Evolutionary conservation across 2,888 invertebrate species (phyloP).

Genomic region (Hipparchia sbordonii): DNA sequence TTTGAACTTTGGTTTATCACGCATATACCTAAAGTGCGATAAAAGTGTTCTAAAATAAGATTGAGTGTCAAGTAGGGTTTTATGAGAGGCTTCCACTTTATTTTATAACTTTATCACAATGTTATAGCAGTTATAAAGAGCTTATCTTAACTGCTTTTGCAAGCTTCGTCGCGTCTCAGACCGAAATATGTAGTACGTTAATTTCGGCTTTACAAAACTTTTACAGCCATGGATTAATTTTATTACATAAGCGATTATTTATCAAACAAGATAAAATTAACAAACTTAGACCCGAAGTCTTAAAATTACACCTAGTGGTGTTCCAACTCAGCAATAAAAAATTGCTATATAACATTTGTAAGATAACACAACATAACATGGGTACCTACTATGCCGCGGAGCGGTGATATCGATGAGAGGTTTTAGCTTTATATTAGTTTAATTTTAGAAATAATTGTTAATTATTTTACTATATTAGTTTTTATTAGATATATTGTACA

Average conservation of each 20-base stretch:
- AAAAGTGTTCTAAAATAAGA: conserved; percentile 30
- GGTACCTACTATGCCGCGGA: no score
- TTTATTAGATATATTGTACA: no score
- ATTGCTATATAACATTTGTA: no score
- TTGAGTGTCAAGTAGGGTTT: conserved; percentile 36
- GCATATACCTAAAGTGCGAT: conserved; percentile 21
- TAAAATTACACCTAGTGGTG: no score
- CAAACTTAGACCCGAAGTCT: no score
- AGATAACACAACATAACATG: no score
- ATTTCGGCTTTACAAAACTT: conserved; percentile 9
- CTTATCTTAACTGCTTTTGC: conserved; percentile 32
- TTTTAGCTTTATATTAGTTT: no score
- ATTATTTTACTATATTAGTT: no score
- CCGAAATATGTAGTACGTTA: conserved; percentile 1
- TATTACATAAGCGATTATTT: not conserved
- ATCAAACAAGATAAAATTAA: no score
- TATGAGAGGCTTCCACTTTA: conserved; percentile 34
- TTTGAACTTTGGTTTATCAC: not conserved
- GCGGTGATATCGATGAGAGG: no score
- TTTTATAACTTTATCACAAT: conserved; percentile 36
- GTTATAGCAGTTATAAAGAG: conserved; percentile 36
- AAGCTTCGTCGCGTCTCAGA: conserved; percentile 1
- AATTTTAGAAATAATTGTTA: no score
- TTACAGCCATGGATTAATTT: conserved; percentile 1
- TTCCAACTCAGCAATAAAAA: no score